Base-by-base conservation (phyloP, 2,888 invertebrate species). In the Gortyna flavago region DNA sequence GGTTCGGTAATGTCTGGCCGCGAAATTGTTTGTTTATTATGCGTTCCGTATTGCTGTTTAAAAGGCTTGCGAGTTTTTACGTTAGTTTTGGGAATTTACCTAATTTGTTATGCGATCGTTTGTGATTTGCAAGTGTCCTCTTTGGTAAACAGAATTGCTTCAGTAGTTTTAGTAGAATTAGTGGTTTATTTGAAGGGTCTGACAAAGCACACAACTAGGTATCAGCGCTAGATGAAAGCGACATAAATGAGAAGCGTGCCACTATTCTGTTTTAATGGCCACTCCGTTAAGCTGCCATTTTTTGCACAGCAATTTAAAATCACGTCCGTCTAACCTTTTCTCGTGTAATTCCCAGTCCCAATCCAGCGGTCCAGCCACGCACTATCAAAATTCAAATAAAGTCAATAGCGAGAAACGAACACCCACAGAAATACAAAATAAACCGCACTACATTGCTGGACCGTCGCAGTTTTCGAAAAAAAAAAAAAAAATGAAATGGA, bases 341-440 rank as follows among this genome's bases (percentile, higher is more conserved):
- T 44, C 68, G 64, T 70, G 69, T 71, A 73, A 73, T 81, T 76
- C 67, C 48, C 73, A 81, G 71, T 81, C 67, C 75, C 81, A 88
- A 89, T 90, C 84, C 83, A 85, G 84, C 81, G 88, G 89, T 90
- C 84, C 83, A 85, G 84, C 81, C 78, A 87, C 87, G 87, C 87
- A 89, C 86, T 90, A 89, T 88, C 88, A 90, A 90, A 93, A 92
- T 91, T 91, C 89, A 90, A 93, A 94, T 92, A 92, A 93, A 93
- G 90, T 92, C 93, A 92, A 93, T 92, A 93, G 93, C 91, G 93
- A 92, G 92, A 92, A 93, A 92, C 90, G 90, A 92, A 92, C 90
- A 92, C 90, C 90, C 90, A 89, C 88, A 90, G 91, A 93, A 93
- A 94, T 90, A 93, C 89, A 89, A 90, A 92, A 90, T 88, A 91